phyloP scores from a whole-genome alignment of 2,797 vertebrate genomes.

The Miichthys miiuy region DNA sequence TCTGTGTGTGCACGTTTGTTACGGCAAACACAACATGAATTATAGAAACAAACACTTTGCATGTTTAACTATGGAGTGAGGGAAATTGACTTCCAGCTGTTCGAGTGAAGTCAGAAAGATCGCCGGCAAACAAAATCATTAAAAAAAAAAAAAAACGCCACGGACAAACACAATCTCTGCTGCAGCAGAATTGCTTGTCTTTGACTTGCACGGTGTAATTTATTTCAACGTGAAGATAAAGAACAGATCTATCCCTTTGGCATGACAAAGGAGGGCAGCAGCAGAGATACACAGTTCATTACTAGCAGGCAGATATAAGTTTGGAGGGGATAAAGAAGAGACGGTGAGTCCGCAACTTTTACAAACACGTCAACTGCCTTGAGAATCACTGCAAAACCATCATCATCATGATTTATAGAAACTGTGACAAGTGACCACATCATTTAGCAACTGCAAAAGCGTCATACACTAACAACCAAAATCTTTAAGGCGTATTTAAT shows the following conservation, averaged over 20 bases:
- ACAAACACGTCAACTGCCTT: constrained; percentile 4
- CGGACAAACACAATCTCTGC: constrained; percentile 49
- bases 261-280: constrained; percentile 53
- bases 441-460: no score
- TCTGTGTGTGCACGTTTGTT: constrained; percentile 57
- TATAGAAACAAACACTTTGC: constrained; percentile 70
- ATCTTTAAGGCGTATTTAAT: not conserved
- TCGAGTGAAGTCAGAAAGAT: constrained; percentile 55
- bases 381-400: not conserved
- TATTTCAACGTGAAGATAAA: constrained; percentile 65
- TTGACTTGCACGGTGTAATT: constrained; percentile 45
- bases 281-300: constrained; percentile 56
- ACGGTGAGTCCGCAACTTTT: constrained; percentile 32
- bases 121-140: constrained; percentile 51
- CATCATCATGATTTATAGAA: not conserved
- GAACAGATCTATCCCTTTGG: constrained; percentile 46
- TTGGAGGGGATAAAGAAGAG: constrained; percentile 28
- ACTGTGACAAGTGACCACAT: no score
- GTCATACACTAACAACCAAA: not conserved
- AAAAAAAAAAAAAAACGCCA: constrained; percentile 32
- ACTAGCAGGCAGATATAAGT: constrained; percentile 39
- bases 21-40: constrained; percentile 68
- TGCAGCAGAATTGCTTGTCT: constrained; percentile 55
- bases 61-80: constrained; percentile 63
- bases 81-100: constrained; percentile 68